Conservation (phyloP, 2,797 vertebrate species). For the Petrocephalus schoutedeni region DNA sequence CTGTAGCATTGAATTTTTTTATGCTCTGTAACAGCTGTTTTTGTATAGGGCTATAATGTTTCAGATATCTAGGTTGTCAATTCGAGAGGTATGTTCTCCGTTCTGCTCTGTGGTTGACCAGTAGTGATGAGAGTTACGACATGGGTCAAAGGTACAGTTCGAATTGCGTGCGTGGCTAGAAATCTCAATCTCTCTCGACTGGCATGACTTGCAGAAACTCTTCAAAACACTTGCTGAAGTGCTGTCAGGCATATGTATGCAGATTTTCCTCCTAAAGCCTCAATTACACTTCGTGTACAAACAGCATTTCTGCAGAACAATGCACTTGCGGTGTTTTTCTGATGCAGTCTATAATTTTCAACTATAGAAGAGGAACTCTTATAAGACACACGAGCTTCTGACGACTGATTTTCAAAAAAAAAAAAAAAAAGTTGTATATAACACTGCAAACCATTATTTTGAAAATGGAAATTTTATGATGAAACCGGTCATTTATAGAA, state of each 20-base stretch:
- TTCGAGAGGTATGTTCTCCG: neutral
- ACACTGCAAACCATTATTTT: neutral
- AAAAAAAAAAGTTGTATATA: neutral
- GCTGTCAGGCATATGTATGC: neutral
- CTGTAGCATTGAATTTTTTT: neutral
- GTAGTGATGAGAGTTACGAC: conserved; percentile 11
- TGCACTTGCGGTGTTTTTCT: neutral
- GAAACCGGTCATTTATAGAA: neutral
- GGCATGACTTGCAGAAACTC: neutral
- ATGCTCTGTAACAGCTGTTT: neutral
- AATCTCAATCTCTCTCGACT: neutral
- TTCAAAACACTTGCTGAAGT: neutral
- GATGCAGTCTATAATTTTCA: neutral
- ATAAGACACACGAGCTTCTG: neutral
- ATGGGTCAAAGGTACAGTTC: neutral
- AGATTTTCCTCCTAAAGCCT: neutral
- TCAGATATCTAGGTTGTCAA: neutral
- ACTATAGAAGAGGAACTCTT: too few relatives aligned
- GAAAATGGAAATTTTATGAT: neutral
- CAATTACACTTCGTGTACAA: neutral
- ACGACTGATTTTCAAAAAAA: neutral
- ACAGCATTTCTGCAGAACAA: neutral
- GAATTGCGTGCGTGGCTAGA: neutral
- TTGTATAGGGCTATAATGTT: neutral
- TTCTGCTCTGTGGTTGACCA: neutral